Base-by-base conservation (phyloP, 2,888 invertebrate species). In the Patella depressa region DNA sequence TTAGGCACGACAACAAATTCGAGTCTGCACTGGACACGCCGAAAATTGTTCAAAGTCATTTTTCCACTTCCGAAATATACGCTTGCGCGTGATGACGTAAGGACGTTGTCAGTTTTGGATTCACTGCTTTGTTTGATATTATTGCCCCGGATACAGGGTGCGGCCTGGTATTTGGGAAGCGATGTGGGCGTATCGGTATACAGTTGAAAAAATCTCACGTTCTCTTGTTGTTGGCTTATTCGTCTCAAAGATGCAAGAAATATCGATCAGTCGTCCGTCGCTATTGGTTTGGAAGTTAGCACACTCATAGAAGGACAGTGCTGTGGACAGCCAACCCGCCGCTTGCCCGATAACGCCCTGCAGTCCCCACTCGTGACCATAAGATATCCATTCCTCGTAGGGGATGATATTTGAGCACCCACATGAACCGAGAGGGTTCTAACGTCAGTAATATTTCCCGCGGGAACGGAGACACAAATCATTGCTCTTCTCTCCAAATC, bases 341-440 rank as follows among this genome's bases (percentile, higher is more conserved):
- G 57, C 57, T 57, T 2, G 15, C n/a, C 57, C 57, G 5, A 57
- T n/a, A 57, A 15, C 57, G n/a, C n/a, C n/a, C 5, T 57, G 57
- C 15, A 57, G 17, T 17, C 57, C n/a, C 57, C 15, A 17, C n/a
- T n/a, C 57, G 15, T 57, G 57, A 57, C 57, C 57, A 57, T 2
- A 57, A 57, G 15, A 57, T 57, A 57, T 57, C 57, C 57, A 57
- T n/a, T n/a, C n/a, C n/a, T n/a, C n/a, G n/a, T n/a, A n/a, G n/a
- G n/a, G n/a, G n/a, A n/a, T n/a, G n/a, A n/a, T n/a, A n/a, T n/a
- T n/a, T n/a, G n/a, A n/a, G n/a, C n/a, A n/a, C n/a, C n/a, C n/a
- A n/a, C n/a, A n/a, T 57, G 57, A 17, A 57, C 17, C 15, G 57
- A 57, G 17, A 17, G 15, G 17, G 14, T 57, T 17, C 14, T 14